These are phyloP conservation scores for Lophochroa leadbeateri DNA, from an alignment of 2,113 vertebrate genomes.

Conservation along the genomic window DNA sequence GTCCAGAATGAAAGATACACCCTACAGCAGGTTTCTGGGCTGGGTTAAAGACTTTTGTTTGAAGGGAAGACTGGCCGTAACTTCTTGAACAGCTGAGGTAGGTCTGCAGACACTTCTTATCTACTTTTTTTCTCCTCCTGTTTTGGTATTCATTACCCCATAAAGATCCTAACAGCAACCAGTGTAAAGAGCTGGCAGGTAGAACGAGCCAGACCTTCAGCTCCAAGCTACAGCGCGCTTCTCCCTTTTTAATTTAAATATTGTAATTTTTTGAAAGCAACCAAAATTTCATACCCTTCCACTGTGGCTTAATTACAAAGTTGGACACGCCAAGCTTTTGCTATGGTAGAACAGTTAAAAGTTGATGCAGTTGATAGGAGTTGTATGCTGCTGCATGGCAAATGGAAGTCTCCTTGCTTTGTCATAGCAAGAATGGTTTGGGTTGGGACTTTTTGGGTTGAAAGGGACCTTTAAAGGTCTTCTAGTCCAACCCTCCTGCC, in stretches of 20 bases:
- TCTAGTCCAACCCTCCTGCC: background rate
- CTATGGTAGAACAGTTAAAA: background rate
- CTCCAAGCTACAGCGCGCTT: background rate
- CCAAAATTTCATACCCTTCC: background rate
- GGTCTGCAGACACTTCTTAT: background rate
- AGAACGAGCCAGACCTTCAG: background rate
- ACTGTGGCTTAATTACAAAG: background rate
- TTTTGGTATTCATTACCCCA: background rate
- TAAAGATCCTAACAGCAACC: background rate
- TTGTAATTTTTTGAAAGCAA: background rate
- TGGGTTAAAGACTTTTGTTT: background rate
- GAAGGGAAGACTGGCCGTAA: background rate
- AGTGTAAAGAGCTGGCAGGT: background rate
- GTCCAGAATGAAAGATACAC: background rate
- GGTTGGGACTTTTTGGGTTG: background rate
- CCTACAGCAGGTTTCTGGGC: background rate
- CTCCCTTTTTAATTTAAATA: background rate
- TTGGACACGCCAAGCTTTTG: background rate
- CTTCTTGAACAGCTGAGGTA: background rate
- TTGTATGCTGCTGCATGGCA: background rate
- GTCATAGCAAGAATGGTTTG: rapidly evolving
- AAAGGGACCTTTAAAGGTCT: background rate
- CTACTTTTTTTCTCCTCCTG: background rate
- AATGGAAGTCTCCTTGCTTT: background rate
- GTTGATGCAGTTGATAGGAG: background rate